Evolutionary conservation across 2,888 invertebrate species (phyloP).

Genomic region (Dasypogon diadema): DNA sequence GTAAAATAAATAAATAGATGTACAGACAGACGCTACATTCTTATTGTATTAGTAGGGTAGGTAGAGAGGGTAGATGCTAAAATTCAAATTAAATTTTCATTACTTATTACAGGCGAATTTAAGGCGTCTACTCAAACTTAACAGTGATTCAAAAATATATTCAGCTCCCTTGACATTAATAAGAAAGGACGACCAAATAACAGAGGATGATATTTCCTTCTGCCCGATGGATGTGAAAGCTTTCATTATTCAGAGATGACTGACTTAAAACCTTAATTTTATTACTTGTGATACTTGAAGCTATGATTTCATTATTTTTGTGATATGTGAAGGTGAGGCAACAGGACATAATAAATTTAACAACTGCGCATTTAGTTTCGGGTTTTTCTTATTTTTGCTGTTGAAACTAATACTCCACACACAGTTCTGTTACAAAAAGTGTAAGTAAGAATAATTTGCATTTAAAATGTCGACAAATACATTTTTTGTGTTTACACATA

Average conservation of each 20-base stretch:
- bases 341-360: not conserved
- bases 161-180: constrained; percentile 66
- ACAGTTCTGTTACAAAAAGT: too few species aligned
- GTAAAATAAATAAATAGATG: too few species aligned
- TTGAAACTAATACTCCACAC: too few species aligned
- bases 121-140: constrained; percentile 60
- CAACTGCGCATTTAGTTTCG: too few species aligned
- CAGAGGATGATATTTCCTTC: constrained; percentile 61
- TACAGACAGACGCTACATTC: not conserved
- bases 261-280: constrained; percentile 20
- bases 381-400: too few species aligned
- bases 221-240: constrained; percentile 68
- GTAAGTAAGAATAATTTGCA: too few species aligned
- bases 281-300: constrained; percentile 31
- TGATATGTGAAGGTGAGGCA: constrained; percentile 1
- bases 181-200: constrained; percentile 59
- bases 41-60: too few species aligned
- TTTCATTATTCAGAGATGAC: constrained; percentile 62
- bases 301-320: constrained; percentile 35
- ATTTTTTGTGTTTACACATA: not conserved
- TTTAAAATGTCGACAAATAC: constrained; percentile 1
- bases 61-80: too few species aligned
- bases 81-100: too few species aligned
- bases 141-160: constrained; percentile 60
- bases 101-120: constrained; percentile 62